phyloP scores from a whole-genome alignment of 2,113 vertebrate species.

The Pangasianodon gigas region DNA sequence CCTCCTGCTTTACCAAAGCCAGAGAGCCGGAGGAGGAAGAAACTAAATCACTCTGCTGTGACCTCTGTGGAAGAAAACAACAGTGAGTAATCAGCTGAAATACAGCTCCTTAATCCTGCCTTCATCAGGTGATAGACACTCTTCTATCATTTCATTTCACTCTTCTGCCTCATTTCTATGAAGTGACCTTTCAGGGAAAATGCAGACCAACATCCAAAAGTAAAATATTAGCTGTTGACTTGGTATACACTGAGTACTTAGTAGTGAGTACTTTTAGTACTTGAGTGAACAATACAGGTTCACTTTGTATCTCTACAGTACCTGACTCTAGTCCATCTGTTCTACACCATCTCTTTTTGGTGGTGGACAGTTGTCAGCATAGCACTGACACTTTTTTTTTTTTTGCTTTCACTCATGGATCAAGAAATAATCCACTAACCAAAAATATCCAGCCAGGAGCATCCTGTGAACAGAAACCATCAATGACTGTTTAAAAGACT shows the following conservation, averaged over 20 bases:
- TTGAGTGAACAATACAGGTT: neutral
- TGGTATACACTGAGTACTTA: neutral
- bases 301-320: neutral
- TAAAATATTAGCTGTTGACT: neutral
- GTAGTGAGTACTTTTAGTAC: too few relatives aligned
- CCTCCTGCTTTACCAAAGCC: neutral
- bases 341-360: neutral
- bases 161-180: neutral
- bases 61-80: neutral
- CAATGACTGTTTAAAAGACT: neutral
- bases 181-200: neutral
- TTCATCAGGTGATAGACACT: neutral
- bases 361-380: neutral
- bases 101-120: neutral
- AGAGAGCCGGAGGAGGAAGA: constrained; percentile 21
- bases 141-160: neutral
- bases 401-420: neutral
- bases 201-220: neutral
- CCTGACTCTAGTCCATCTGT: too few relatives aligned
- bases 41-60: neutral
- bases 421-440: neutral
- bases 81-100: constrained; percentile 10
- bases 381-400: neutral
- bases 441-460: neutral
- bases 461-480: neutral